Evolutionary conservation across 2,113 vertebrate genomes (phyloP), one percentile per base, ranked within the genome.

Genomic region (Galemys pyrenaicus): DNA sequence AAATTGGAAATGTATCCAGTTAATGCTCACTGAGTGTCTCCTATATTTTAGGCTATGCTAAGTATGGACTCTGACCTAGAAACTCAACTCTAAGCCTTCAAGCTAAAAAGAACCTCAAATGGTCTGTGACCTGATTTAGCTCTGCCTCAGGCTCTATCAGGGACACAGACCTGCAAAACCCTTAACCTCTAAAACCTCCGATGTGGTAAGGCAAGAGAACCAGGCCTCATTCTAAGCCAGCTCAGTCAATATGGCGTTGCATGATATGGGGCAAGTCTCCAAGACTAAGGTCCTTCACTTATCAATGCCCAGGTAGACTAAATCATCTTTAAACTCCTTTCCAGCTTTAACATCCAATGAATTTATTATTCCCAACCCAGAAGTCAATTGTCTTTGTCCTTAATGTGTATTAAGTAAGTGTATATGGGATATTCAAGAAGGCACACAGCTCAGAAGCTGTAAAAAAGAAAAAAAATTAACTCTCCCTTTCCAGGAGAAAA

Each of bases 21-120:
- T 11, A 62, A 39, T 0, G 0, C 56, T 35, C n/a, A 28, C 1
- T 65, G 30, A n/a, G 37, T 0, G 1, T 39, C 26, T 54, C 3
- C 19, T 80, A 3, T 32, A 35, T 28, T 67, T 78, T 79, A 41
- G 73, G 30, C 10, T 68, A 2, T 46, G n/a, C 32, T 73, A 65
- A 81, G 17, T 35, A 12, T 10, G 39, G 46, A 41, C 16, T 1
- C 64, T 92, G 30, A 73, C 12, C 58, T 65, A 44, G 82, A 82
- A 82, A 75, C 13, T 80, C 41, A 75, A 22, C 26, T 37, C 41
- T 30, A 51, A 62, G 9, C 0, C 4, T 73, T 78, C 26, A 58
- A 71, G 65, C 17, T n/a, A 8, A 56, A 64, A 82, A 35, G 39
- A 37, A 6, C 5, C 41, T 71, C 19, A 2, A 5, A 6, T 56